Percentiles rank a stretch among this genome's conserved stretches.
These are phyloP conservation scores for Chlorodrepanis virens DNA, from an alignment of 2,113 vertebrate genomes.

Conservation along the genomic window DNA sequence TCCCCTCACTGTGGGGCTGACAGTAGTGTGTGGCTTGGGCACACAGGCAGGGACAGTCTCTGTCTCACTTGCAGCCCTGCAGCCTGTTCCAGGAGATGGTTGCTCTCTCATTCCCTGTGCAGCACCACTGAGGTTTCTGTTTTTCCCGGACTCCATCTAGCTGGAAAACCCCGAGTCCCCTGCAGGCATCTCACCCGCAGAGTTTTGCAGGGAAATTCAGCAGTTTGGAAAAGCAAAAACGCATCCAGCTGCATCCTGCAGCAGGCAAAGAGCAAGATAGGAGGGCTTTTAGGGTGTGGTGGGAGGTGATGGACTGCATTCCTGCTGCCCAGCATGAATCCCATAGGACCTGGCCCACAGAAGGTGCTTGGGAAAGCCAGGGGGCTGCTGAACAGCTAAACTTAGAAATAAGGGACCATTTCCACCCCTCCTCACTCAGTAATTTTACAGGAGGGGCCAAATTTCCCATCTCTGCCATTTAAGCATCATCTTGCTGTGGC, in stretches of 20 bases:
- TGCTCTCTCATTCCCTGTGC: neutral
- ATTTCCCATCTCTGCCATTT: neutral
- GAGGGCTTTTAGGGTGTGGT: neutral
- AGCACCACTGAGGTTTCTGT: fast-evolving
- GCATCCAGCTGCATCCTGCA: fast-evolving
- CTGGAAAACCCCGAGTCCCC: fast-evolving
- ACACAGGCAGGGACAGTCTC: neutral
- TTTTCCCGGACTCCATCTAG: neutral
- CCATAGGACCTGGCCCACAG: fast-evolving
- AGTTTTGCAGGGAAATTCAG: neutral
- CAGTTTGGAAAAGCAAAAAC: neutral
- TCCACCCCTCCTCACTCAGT: neutral
- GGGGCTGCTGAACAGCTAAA: neutral
- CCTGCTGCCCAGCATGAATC: neutral
- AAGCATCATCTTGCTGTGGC: neutral
- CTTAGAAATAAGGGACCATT: neutral
- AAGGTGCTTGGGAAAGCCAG: neutral
- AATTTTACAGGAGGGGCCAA: neutral
- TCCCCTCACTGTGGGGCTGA: neutral
- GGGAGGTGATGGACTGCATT: neutral
- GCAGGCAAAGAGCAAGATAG: neutral
- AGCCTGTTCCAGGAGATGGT: neutral
- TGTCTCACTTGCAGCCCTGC: neutral
- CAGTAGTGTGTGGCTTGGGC: neutral
- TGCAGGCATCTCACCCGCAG: fast-evolving